phyloP scores from a whole-genome alignment of 2,888 invertebrate species.

The Linnaemya tessellans region DNA sequence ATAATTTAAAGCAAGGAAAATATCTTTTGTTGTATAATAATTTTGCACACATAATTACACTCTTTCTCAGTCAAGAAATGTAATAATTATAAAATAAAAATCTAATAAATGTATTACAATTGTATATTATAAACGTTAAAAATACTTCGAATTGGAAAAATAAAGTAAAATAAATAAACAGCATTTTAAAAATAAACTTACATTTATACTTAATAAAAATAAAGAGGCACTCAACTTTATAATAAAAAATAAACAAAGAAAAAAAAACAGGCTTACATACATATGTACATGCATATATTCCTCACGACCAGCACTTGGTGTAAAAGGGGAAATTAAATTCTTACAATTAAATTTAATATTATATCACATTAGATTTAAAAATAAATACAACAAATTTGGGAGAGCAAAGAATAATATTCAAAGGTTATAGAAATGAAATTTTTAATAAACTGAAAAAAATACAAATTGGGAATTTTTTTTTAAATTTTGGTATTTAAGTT shows the following conservation, averaged over 20 bases:
- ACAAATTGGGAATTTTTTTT: background rate
- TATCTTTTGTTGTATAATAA: background rate
- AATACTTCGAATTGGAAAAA: conserved; percentile 35
- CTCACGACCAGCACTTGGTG: background rate
- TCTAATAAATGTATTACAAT: conserved; percentile 56
- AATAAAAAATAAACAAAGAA: conserved; percentile 2
- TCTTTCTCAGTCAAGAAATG: conserved; percentile 18
- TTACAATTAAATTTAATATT: conserved; percentile 35
- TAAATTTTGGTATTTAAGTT: background rate
- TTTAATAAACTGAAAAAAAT: conserved; percentile 33
- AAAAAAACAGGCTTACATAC: conserved; percentile 2
- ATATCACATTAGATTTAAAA: conserved; percentile 51
- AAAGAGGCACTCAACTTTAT: conserved; percentile 33
- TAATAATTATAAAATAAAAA: conserved; percentile 40
- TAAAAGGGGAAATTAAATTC: background rate
- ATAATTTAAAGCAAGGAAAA: conserved; percentile 28
- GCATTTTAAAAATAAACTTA: conserved; percentile 45
- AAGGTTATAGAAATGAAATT: conserved; percentile 47
- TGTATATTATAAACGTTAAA: conserved; percentile 63
- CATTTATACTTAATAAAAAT: conserved; percentile 20
- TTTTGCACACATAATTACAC: conserved; percentile 26
- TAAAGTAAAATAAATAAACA: conserved; percentile 26
- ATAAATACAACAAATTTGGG: conserved; percentile 23
- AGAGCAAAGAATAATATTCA: conserved; percentile 44
- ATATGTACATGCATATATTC: conserved; percentile 1